Evolutionary conservation across 2,113 vertebrate genomes (phyloP).

Genomic region (Hucho hucho): DNA sequence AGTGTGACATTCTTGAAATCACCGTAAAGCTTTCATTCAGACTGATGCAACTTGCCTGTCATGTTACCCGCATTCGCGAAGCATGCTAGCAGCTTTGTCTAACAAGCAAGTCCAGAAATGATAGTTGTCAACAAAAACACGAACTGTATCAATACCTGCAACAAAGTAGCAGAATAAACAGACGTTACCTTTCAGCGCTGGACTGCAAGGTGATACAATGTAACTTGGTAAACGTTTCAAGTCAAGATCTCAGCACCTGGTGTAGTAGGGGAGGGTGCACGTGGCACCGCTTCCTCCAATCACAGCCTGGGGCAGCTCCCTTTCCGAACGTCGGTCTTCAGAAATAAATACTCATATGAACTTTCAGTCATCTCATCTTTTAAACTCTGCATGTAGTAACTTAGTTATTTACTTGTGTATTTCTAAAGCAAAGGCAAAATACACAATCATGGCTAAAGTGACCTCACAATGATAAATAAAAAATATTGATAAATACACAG

Average conservation of each 20-base stretch:
- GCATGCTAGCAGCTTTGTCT: neutral
- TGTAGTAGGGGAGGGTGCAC: constrained; percentile 48
- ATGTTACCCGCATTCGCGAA: constrained; percentile 11
- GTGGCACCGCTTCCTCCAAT: constrained; percentile 70
- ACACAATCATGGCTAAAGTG: too few relatives aligned
- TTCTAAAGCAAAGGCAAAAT: too few relatives aligned
- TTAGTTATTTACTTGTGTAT: too few relatives aligned
- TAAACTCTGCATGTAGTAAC: neutral
- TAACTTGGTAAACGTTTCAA: constrained; percentile 24
- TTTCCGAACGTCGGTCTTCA: neutral
- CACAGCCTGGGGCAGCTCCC: constrained; percentile 48
- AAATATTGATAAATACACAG: too few relatives aligned
- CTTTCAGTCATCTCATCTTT: too few relatives aligned
- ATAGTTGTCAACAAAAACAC: neutral
- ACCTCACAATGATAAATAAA: too few relatives aligned
- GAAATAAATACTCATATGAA: too few relatives aligned
- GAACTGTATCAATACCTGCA: neutral
- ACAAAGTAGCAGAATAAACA: neutral
- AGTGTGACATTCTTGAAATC: too few relatives aligned
- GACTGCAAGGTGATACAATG: neutral
- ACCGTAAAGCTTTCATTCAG: neutral
- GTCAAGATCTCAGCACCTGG: constrained; percentile 3
- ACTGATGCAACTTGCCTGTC: constrained; percentile 55
- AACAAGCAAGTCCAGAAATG: neutral
- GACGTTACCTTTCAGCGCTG: constrained; percentile 42